Conservation (phyloP, 2,888 invertebrate species). For the Erebia ligea region DNA sequence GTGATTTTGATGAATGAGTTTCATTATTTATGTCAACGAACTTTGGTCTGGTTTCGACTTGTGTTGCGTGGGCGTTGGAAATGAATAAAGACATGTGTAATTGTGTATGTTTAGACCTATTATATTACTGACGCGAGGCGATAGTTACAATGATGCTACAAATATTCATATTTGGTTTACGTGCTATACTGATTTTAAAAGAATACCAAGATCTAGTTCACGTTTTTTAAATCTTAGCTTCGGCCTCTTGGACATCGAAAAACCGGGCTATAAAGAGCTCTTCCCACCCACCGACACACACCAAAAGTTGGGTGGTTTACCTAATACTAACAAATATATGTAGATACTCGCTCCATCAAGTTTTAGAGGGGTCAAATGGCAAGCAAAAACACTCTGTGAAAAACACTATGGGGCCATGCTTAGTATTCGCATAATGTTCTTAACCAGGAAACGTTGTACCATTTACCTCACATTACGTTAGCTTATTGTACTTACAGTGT, state of each 20-base stretch:
- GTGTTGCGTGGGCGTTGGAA: conserved; percentile 68
- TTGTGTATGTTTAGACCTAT: conserved; percentile 34
- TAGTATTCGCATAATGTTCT: conserved; percentile 63
- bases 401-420: conserved; percentile 48
- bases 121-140: conserved; percentile 42
- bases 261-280: neutral
- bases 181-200: neutral
- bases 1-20: conserved; percentile 72
- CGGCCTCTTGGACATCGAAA: neutral
- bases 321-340: neutral
- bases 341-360: neutral
- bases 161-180: neutral
- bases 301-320: no score
- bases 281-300: no score
- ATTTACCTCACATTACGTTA: conserved; percentile 72
- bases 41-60: conserved; percentile 70
- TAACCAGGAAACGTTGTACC: conserved; percentile 67
- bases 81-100: conserved; percentile 53
- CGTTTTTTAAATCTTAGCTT: neutral
- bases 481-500: conserved; percentile 66
- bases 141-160: conserved; percentile 15
- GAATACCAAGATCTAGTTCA: neutral
- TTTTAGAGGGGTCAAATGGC: neutral
- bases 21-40: conserved; percentile 75
- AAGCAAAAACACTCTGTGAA: neutral